These are phyloP conservation scores for Dynastes maya DNA, from an alignment of 2,888 invertebrate genomes.

Conservation along the genomic window DNA sequence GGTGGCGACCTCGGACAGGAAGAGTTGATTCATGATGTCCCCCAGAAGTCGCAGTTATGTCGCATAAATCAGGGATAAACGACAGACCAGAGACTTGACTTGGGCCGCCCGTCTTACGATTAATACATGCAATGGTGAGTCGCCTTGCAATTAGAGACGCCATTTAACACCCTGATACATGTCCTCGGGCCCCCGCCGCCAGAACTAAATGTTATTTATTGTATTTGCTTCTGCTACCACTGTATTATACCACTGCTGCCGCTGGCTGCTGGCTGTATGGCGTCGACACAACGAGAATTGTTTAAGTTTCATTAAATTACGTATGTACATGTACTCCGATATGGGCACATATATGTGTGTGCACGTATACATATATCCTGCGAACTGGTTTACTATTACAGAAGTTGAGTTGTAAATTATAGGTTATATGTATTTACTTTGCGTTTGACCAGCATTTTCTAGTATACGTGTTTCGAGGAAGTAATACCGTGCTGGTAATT, in stretches of 20 bases:
- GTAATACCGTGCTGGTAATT: no score
- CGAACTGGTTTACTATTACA: conserved; percentile 30
- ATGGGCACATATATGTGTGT: not conserved
- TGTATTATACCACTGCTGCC: conserved; percentile 59
- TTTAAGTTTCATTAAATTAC: conserved; percentile 61
- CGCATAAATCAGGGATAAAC: conserved; percentile 65
- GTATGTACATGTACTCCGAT: conserved; percentile 40
- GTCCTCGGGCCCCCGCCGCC: conserved; percentile 57
- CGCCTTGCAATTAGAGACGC: conserved; percentile 63
- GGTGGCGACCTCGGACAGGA: conserved; percentile 60
- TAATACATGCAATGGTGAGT: conserved; percentile 60
- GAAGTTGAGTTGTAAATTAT: conserved; percentile 40
- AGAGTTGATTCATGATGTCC: conserved; percentile 65
- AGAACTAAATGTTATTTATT: conserved; percentile 61
- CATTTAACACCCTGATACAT: conserved; percentile 64
- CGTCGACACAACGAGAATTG: conserved; percentile 54
- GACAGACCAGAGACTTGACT: conserved; percentile 63
- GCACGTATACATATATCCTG: conserved; percentile 4
- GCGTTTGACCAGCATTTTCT: conserved; percentile 17
- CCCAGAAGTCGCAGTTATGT: conserved; percentile 64
- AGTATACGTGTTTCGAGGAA: not conserved
- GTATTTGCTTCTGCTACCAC: conserved; percentile 59
- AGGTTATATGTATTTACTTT: conserved; percentile 15
- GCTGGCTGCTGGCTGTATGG: conserved; percentile 43
- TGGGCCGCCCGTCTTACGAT: conserved; percentile 60